Evolutionary conservation across 2,888 invertebrate species (phyloP).

Genomic region (Drosophila anomalipes): DNA sequence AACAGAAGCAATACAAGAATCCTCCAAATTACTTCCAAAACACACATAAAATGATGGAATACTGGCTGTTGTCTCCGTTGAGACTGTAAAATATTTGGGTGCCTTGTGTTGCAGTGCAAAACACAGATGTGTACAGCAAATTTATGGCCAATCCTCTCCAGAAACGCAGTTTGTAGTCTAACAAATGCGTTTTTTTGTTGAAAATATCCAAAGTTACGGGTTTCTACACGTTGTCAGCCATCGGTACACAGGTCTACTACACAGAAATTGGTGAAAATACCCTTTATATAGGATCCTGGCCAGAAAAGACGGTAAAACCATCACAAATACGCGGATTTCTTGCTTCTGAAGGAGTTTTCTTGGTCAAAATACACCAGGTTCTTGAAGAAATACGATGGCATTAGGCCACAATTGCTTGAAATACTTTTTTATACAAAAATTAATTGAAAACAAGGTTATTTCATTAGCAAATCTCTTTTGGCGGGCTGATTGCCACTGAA

Average conservation of each 20-base stretch:
- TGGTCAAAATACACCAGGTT: slow-evolving; percentile 12
- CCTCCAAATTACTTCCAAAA: neutral
- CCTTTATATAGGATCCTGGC: slow-evolving; percentile 34
- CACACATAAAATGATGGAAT: neutral
- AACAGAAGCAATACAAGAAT: neutral
- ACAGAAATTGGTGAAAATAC: slow-evolving; percentile 3
- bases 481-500: slow-evolving; percentile 49
- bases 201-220: neutral
- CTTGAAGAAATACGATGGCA: neutral
- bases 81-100: neutral
- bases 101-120: neutral
- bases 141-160: slow-evolving; percentile 62
- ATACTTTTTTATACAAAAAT: slow-evolving; percentile 19
- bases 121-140: neutral
- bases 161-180: slow-evolving; percentile 36
- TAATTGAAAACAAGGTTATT: neutral
- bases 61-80: neutral
- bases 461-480: slow-evolving; percentile 42
- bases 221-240: neutral
- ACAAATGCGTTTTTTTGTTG: neutral
- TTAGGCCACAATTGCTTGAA: slow-evolving; percentile 8
- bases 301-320: slow-evolving; percentile 31
- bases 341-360: slow-evolving; percentile 16
- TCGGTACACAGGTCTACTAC: slow-evolving; percentile 9
- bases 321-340: slow-evolving; percentile 24